These are phyloP conservation scores for Myoxocephalus aenaeus DNA, from an alignment of 2,797 vertebrate genomes.

Conservation along the genomic window DNA sequence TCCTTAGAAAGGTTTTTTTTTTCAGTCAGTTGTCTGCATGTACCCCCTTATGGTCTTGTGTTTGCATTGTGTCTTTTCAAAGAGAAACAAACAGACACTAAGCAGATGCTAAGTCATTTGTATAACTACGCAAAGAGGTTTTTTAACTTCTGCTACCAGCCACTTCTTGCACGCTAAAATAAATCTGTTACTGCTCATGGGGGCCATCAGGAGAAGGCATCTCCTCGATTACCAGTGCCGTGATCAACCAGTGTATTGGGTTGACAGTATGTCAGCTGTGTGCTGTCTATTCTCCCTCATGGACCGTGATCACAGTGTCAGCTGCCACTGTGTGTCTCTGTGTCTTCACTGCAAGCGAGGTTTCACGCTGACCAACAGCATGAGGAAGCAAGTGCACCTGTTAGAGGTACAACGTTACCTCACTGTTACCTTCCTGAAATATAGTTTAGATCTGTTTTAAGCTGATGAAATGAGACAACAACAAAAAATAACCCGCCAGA, in stretches of 20 bases:
- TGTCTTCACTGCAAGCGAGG: conserved; percentile 84
- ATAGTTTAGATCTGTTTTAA: neutral
- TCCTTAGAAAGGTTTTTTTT: conserved; percentile 6
- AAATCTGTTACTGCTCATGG: conserved; percentile 40
- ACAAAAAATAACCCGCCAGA: neutral
- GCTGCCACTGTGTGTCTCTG: conserved; percentile 68
- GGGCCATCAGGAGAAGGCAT: conserved; percentile 30
- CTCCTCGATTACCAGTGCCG: conserved; percentile 38
- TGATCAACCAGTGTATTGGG: conserved; percentile 51
- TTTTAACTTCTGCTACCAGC: conserved; percentile 8
- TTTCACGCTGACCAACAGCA: conserved; percentile 91
- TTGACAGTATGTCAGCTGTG: conserved; percentile 68
- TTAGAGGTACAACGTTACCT: conserved; percentile 85
- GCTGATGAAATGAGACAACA: neutral
- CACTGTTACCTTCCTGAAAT: neutral
- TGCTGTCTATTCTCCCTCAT: conserved; percentile 48
- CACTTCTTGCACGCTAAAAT: conserved; percentile 14
- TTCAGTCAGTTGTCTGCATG: neutral
- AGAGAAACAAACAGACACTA: neutral
- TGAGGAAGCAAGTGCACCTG: conserved; percentile 88
- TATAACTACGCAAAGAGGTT: neutral
- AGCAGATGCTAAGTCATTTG: conserved; percentile 3
- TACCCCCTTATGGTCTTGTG: neutral
- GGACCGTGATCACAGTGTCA: conserved; percentile 68
- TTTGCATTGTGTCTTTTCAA: conserved; percentile 22